Conservation (phyloP, 2,113 vertebrate genomes). For the Hippopotamus amphibius region DNA sequence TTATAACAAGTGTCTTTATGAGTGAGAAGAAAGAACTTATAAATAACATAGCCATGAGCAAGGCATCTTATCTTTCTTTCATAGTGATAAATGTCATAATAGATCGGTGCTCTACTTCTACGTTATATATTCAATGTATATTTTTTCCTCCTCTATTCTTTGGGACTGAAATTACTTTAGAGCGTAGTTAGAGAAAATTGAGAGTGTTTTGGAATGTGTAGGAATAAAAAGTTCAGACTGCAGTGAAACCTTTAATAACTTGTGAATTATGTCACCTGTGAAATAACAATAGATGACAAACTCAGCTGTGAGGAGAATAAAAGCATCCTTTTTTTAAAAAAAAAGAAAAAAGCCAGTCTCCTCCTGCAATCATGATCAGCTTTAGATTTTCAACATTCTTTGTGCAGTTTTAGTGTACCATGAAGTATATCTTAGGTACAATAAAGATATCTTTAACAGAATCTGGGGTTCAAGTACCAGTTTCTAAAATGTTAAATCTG, state of each 20-base stretch:
- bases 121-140: slow-evolving; percentile 54
- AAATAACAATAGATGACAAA: slow-evolving; percentile 69
- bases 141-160: slow-evolving; percentile 69
- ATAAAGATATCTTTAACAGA: not conserved
- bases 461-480: not conserved
- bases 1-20: slow-evolving; percentile 37
- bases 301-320: slow-evolving; percentile 53
- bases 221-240: slow-evolving; percentile 56
- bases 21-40: slow-evolving; percentile 57
- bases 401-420: not conserved
- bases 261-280: slow-evolving; percentile 72
- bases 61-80: slow-evolving; percentile 46
- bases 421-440: not conserved
- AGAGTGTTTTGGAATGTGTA: slow-evolving; percentile 61
- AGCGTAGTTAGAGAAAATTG: slow-evolving; percentile 68
- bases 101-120: slow-evolving; percentile 23
- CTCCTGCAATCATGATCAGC: not conserved
- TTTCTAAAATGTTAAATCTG: not conserved
- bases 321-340: slow-evolving; percentile 44
- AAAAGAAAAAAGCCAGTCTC: not conserved
- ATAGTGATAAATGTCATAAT: slow-evolving; percentile 50
- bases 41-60: slow-evolving; percentile 55
- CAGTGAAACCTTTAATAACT: slow-evolving; percentile 70
- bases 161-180: slow-evolving; percentile 72
- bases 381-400: slow-evolving; percentile 29